Evolutionary conservation across 2,888 invertebrate species (phyloP).

Genomic region (Brachypalpus laphriformis): DNA sequence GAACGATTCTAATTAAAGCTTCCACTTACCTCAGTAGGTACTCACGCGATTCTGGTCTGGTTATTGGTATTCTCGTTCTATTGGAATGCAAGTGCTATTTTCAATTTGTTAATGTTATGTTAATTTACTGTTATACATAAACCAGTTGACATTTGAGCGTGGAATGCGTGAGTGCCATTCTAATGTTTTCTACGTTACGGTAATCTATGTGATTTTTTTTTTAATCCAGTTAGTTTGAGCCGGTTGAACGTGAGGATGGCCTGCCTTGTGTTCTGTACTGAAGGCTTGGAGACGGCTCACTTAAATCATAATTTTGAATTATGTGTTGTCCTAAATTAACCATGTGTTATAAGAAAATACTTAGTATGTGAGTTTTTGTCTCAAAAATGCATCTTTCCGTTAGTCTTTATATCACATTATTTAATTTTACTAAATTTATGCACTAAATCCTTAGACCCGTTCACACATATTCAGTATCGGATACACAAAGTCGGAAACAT

Average conservation of each 20-base stretch:
- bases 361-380: too few species aligned
- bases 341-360: too few species aligned
- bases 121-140: conserved; percentile 67
- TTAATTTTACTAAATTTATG: too few species aligned
- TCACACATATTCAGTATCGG: too few species aligned
- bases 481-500: too few species aligned
- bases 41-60: background rate
- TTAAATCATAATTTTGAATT: too few species aligned
- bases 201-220: background rate
- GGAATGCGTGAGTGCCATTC: conserved; percentile 50
- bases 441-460: too few species aligned
- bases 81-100: conserved; percentile 48
- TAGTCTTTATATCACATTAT: too few species aligned
- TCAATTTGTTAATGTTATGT: conserved; percentile 50
- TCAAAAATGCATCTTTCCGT: too few species aligned
- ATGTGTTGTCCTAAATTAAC: too few species aligned
- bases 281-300: too few species aligned
- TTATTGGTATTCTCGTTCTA: conserved; percentile 15
- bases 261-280: background rate
- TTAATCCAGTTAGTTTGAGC: background rate
- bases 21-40: background rate
- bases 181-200: background rate
- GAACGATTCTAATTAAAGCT: conserved; percentile 17
- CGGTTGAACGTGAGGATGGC: background rate
- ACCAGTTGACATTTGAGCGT: conserved; percentile 66